phyloP scores from a whole-genome alignment of 2,113 vertebrate genomes.

The Antigone vipio region DNA sequence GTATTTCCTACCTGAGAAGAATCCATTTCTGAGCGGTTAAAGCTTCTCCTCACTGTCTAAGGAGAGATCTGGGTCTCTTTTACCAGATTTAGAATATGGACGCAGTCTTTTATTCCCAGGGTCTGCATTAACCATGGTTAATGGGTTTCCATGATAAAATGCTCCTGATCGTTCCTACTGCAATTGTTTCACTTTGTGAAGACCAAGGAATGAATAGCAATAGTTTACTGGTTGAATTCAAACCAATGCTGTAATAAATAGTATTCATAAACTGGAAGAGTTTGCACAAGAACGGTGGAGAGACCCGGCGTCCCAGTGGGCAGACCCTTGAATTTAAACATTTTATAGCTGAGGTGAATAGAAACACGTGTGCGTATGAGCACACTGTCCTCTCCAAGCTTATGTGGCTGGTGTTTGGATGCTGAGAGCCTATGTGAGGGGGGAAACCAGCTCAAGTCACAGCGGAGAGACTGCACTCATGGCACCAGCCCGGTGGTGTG shows the following conservation, averaged over 20 bases:
- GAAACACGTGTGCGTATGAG: fast-evolving
- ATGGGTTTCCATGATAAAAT: neutral
- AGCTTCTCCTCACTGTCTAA: neutral
- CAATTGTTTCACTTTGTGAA: neutral
- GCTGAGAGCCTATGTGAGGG: neutral
- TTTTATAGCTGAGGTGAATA: neutral
- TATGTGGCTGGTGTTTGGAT: neutral
- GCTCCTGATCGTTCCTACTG: neutral
- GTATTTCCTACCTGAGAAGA: neutral
- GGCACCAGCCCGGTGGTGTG: neutral
- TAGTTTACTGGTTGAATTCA: neutral
- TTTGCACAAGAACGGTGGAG: neutral
- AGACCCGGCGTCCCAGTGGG: neutral
- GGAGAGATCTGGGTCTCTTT: neutral
- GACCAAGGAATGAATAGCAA: neutral
- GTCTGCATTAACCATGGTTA: neutral
- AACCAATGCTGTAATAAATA: neutral
- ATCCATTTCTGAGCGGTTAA: neutral
- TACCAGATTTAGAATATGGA: neutral
- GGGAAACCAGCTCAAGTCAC: neutral
- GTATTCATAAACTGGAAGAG: neutral
- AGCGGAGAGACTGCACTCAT: neutral
- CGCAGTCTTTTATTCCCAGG: neutral
- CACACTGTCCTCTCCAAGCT: neutral
- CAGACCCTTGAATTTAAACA: neutral